Conservation (phyloP, 2,888 invertebrate species). For the Rotaria macrura region DNA sequence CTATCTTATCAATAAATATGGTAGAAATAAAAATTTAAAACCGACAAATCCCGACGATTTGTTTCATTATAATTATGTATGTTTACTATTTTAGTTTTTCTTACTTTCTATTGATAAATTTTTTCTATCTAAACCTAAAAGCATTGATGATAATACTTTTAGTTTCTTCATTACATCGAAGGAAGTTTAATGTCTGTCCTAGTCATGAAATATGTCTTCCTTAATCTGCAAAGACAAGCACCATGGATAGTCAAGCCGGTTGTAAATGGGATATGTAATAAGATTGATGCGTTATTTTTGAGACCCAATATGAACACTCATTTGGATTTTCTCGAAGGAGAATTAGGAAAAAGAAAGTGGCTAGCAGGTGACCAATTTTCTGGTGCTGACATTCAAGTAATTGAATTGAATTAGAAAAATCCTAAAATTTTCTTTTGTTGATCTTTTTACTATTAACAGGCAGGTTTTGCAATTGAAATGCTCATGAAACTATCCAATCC, state of each 20-base stretch:
- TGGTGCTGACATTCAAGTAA: slow-evolving; percentile 18
- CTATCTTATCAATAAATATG: slow-evolving; percentile 19
- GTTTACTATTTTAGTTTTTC: neutral
- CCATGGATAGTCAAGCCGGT: neutral
- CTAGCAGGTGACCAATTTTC: slow-evolving; percentile 1
- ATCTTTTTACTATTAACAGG: neutral
- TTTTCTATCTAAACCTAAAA: too few relatives aligned
- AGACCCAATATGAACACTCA: neutral
- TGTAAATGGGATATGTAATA: neutral
- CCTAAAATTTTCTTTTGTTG: neutral
- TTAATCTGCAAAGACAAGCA: neutral
- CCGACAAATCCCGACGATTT: neutral
- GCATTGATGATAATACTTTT: too few relatives aligned
- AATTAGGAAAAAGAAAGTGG: neutral
- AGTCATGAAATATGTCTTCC: neutral
- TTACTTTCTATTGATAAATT: too few relatives aligned
- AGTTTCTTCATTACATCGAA: neutral
- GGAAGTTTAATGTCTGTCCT: neutral
- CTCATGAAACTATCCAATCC: neutral
- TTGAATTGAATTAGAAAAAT: neutral
- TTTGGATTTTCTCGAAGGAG: neutral
- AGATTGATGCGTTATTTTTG: neutral
- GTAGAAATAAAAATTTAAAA: neutral
- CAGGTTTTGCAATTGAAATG: neutral
- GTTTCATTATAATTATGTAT: neutral